Conservation (phyloP, 2,888 invertebrate genomes). For the Platycheirus albimanus region DNA sequence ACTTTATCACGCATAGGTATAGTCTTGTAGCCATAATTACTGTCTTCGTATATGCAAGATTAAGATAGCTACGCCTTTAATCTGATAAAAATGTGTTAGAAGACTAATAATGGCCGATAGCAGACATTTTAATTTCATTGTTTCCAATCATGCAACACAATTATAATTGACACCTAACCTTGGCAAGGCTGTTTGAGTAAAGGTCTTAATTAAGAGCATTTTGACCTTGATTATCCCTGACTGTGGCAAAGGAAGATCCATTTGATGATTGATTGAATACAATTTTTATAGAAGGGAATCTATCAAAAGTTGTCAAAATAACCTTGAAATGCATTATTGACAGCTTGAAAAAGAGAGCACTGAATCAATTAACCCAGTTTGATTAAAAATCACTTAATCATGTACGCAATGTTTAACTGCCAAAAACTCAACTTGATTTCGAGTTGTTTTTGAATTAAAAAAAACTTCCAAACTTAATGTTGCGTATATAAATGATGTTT, state of each 20-base stretch:
- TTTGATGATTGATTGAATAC: background rate
- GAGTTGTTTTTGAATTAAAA: background rate
- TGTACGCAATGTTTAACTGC: constrained; percentile 9
- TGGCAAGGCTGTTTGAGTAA: constrained; percentile 25
- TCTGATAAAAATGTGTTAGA: constrained; percentile 55
- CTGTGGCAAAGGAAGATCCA: constrained; percentile 19
- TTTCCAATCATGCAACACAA: constrained; percentile 20
- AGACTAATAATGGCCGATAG: constrained; percentile 46
- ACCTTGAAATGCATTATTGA: constrained; percentile 29
- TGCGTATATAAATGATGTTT: constrained; percentile 40
- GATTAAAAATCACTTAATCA: constrained; percentile 43
- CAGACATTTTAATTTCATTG: constrained; percentile 8
- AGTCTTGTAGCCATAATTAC: background rate
- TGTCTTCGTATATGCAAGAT: constrained; percentile 40
- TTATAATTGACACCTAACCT: constrained; percentile 17
- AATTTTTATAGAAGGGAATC: constrained; percentile 16
- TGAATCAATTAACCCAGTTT: constrained; percentile 50
- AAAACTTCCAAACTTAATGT: constrained; percentile 39
- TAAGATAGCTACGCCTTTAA: constrained; percentile 35
- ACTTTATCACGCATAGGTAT: constrained; percentile 36
- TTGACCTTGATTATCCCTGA: constrained; percentile 2
- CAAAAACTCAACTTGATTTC: constrained; percentile 9
- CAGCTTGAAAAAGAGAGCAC: background rate
- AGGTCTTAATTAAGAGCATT: constrained; percentile 32
- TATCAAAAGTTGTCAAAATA: constrained; percentile 21